Evolutionary conservation across 2,888 invertebrate genomes (phyloP), one percentile per base, ranked within the genome.

Genomic region (Thymelicus lineola): DNA sequence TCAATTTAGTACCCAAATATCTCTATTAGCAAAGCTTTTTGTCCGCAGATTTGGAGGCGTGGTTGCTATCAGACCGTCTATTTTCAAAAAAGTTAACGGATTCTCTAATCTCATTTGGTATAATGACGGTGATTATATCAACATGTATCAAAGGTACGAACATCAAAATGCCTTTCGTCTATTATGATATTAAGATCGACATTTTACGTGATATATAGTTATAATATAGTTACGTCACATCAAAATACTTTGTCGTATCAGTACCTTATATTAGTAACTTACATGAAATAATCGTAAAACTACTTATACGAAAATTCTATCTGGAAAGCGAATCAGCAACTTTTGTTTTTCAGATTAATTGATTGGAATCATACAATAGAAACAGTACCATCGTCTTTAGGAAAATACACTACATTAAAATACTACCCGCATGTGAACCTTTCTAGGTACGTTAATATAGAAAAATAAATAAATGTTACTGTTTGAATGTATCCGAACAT

Each of bases 91-190:
- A 74, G 95, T 98, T 0, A 99, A 99, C 86, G 97, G 98, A 2
- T 98, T 97, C 90, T 97, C 97, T 66, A 97, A 97, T 85, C 95
- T 95, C 57, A 98, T 96, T 85, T 98, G 97, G 96, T 98, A 98
- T 45, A 98, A 98, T 97, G 98, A 98, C 58, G 98, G 97, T 10
- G 98, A 98, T 87, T 98, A 98, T 88, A 97, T 98, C 83, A 98
- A 98, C 84, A 97, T 98, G 96, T 96, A 96, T 14, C 96, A 96
- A 82, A 93, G 96, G 96, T 91, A 86, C 84, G 72, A 55, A n/a
- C 28, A 61, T 42, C 42, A 42, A 28, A 28, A 28, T 28, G 28
- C 28, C 28, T 28, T 28, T 28, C 5, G 28, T 28, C 28, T 28
- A 28, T 20, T 20, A 20, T 20, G 20, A 2, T 20, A 20, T 20